A percentile compares a stretch with the other conserved stretches of the same genome.
Conservation (phyloP, 2,113 vertebrate species). For the Vulpes vulpes region DNA sequence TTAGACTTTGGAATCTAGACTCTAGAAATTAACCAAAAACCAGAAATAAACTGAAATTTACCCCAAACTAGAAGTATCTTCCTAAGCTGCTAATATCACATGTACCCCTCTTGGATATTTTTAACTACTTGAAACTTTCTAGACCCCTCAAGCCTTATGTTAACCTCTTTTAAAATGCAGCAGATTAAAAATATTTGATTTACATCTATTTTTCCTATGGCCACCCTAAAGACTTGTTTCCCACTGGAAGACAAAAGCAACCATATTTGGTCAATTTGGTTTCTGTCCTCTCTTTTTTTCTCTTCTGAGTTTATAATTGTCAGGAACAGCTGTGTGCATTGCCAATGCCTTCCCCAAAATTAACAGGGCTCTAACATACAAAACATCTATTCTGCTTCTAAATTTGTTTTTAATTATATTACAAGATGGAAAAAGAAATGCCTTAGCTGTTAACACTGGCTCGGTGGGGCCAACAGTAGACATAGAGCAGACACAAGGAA, state of each 20-base stretch:
- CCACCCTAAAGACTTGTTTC: constrained; percentile 68
- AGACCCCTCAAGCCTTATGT: not conserved
- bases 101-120: not conserved
- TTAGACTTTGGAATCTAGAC: not conserved
- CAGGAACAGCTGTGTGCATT: constrained; percentile 80
- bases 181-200: constrained; percentile 65
- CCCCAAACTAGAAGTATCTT: constrained; percentile 45
- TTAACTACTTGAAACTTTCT: constrained; percentile 38
- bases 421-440: constrained; percentile 86
- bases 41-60: constrained; percentile 45
- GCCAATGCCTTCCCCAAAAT: constrained; percentile 83
- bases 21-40: constrained; percentile 20
- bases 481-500: constrained; percentile 88
- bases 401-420: constrained; percentile 91
- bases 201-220: constrained; percentile 42
- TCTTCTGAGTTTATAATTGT: constrained; percentile 81
- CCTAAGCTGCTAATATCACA: constrained; percentile 54
- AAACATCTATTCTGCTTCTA: constrained; percentile 87
- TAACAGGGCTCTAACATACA: constrained; percentile 81
- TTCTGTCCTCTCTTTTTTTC: constrained; percentile 50
- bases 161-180: constrained; percentile 54
- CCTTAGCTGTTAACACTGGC: constrained; percentile 86
- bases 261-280: constrained; percentile 82
- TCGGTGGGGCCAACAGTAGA: constrained; percentile 86
- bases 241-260: constrained; percentile 73